Conservation (phyloP, 2,113 vertebrate species). For the Ceyx melanurus region DNA sequence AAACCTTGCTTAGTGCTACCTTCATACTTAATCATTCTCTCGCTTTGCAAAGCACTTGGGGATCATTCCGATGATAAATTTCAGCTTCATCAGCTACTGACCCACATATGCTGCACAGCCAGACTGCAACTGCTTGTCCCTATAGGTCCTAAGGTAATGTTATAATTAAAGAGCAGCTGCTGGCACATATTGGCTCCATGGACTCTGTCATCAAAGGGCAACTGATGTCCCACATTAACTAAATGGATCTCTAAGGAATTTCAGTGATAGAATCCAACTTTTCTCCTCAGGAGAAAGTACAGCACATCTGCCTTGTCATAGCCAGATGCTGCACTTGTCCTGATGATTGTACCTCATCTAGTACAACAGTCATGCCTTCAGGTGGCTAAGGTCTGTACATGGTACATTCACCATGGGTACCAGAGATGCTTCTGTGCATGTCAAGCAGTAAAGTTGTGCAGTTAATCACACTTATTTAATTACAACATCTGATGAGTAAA, state of each 20-base stretch:
- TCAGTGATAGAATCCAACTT: not conserved
- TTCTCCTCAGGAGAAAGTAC: not conserved
- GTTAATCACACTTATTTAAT: not conserved
- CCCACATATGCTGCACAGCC: slow-evolving; percentile 22
- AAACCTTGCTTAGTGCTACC: slow-evolving; percentile 51
- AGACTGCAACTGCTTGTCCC: slow-evolving; percentile 21
- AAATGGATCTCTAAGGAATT: slow-evolving; percentile 48
- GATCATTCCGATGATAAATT: slow-evolving; percentile 65
- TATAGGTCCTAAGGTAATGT: slow-evolving; percentile 28
- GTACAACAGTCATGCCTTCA: not conserved
- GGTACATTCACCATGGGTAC: not conserved
- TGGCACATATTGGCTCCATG: slow-evolving; percentile 4
- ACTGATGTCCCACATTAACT: slow-evolving; percentile 59
- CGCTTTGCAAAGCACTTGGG: slow-evolving; percentile 46
- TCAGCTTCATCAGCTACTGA: slow-evolving; percentile 67
- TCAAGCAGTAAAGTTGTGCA: not conserved
- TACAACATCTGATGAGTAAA: not conserved
- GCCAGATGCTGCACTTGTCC: not conserved
- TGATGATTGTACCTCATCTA: not conserved
- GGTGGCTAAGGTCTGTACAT: not conserved
- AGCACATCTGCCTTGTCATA: not conserved
- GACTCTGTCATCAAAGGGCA: slow-evolving; percentile 29
- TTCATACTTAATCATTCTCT: slow-evolving; percentile 68
- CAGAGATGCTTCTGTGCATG: not conserved
- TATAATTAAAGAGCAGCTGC: slow-evolving; percentile 65